Conservation (phyloP, 2,113 vertebrate genomes). For the Laterallus jamaicensis region DNA sequence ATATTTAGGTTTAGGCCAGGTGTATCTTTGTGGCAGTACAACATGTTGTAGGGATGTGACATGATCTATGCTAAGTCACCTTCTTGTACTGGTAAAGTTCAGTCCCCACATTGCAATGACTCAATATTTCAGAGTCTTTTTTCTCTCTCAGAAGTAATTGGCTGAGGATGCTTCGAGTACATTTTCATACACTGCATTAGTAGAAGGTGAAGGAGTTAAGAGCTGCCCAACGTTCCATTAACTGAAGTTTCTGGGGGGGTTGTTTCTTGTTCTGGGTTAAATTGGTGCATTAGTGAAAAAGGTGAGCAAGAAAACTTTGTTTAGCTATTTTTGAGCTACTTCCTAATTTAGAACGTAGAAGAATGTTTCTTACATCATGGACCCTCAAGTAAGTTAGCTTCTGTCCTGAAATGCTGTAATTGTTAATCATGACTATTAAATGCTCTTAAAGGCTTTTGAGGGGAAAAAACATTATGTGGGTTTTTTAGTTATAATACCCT, state of each 20-base stretch:
- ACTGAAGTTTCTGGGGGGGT: background rate
- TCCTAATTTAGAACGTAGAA: background rate
- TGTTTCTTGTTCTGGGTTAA: background rate
- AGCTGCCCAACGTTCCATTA: background rate
- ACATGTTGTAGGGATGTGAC: rapidly evolving
- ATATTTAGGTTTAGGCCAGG: background rate
- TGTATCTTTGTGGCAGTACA: background rate
- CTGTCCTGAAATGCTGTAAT: background rate
- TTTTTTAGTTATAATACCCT: background rate
- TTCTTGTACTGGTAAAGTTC: background rate
- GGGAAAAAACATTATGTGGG: background rate
- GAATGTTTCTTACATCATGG: background rate
- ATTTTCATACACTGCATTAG: background rate
- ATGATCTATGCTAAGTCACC: background rate
- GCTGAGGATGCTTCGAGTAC: background rate
- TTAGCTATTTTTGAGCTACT: background rate
- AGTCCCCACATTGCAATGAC: background rate
- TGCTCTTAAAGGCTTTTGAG: background rate
- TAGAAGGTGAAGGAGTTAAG: background rate
- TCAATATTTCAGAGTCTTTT: background rate
- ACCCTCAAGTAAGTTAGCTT: background rate
- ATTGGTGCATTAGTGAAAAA: background rate
- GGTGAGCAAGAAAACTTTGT: background rate
- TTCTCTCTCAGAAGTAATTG: background rate
- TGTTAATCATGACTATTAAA: background rate